Base-by-base conservation (phyloP, 2,113 vertebrate genomes). In the Bungarus multicinctus region DNA sequence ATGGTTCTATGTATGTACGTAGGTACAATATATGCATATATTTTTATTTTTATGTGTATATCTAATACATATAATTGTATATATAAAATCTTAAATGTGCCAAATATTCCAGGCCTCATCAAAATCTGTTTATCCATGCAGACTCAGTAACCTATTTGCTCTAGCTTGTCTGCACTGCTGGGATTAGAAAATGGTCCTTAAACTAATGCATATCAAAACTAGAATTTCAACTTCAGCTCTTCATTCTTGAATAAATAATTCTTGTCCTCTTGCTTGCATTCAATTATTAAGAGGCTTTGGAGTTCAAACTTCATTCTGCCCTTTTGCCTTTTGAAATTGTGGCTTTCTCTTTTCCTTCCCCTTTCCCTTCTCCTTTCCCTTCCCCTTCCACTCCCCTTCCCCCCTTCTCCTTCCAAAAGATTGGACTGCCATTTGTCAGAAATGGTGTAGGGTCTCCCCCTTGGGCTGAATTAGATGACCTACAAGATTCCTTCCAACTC, bases 111-210 rank as follows among this genome's bases (percentile, higher is more conserved):
- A 55, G 14, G 54, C 87, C 14, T 55, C 0, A 85, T 86, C 45
- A 90, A 92, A 94, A 90, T 85, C 69, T 94, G 9, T 11, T 89
- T 90, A 52, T 3, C 34, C 8, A 88, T 22, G 53, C 10, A 30
- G 52, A 25, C 25, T 89, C 22, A 91, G 20, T 23, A 92, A 3
- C 87, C 93, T 25, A 0, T 92, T 89, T 95, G 94, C 90, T 94
- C 69, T 45, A 4, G 30, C n/a, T 85, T 96, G 18, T 6, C 86
- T 52, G 22, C 12, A 94, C 57, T 96, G 58, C 54, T 94, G 89
- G 55, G 86, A 94, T 94, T 94, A 90, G 92, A 95, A 96, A 85
- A 88, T 93, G 64, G 85, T 45, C 45, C 43, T 93, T 81, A 89
- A 93, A 97, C 89, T 89, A 94, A 5, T 94, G 14, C 4, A 11